Percentiles rank a stretch among this genome's conserved stretches.
Conservation (phyloP, 2,888 invertebrate genomes). For the Archips xylosteana region DNA sequence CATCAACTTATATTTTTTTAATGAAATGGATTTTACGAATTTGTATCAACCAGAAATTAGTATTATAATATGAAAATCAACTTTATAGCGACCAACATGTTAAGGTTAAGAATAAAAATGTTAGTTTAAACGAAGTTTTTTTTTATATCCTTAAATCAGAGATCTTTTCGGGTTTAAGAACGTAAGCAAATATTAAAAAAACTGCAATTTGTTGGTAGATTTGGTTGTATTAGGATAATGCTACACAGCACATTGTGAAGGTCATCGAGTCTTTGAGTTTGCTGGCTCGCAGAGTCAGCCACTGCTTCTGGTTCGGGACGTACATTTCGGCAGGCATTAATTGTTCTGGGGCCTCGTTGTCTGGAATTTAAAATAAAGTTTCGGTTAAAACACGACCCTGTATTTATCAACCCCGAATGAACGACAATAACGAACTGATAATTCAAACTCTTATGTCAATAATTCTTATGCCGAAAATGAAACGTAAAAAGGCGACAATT, state of each 20-base stretch:
- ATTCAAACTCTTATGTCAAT: no score
- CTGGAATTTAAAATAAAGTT: conserved; percentile 54
- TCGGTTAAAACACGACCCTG: no score
- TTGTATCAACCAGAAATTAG: background rate
- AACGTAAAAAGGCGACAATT: no score
- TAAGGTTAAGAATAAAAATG: background rate
- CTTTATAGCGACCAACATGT: background rate
- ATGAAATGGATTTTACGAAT: background rate
- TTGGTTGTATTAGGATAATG: conserved; percentile 41
- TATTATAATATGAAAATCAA: background rate
- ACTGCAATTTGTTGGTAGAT: background rate
- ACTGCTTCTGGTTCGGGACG: conserved; percentile 95
- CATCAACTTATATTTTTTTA: background rate
- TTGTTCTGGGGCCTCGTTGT: conserved; percentile 81
- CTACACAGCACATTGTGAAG: conserved; percentile 72
- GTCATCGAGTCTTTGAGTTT: conserved; percentile 71
- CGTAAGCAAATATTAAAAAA: background rate
- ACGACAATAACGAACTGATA: no score
- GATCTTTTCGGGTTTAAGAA: background rate
- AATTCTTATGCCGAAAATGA: no score
- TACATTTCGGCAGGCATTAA: conserved; percentile 97
- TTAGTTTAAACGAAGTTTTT: background rate
- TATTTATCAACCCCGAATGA: no score
- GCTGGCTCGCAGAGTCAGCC: conserved; percentile 91
- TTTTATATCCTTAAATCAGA: background rate